These are phyloP conservation scores for Drosophila recens DNA, from an alignment of 2,888 invertebrate species.

Conservation along the genomic window DNA sequence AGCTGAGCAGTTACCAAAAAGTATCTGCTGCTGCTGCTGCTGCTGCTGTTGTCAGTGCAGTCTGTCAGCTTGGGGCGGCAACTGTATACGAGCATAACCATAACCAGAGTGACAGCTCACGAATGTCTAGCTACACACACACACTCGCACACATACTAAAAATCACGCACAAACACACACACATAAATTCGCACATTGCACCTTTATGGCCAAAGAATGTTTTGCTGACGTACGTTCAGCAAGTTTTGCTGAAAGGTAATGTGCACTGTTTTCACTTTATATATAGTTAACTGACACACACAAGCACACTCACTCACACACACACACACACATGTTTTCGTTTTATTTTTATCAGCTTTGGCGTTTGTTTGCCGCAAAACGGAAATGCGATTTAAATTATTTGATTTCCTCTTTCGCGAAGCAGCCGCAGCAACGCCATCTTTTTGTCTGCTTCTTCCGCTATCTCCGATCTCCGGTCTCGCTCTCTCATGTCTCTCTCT, in stretches of 20 bases:
- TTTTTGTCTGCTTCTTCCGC: neutral
- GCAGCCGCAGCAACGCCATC: conserved; percentile 38
- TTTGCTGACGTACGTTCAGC: conserved; percentile 56
- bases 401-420: conserved; percentile 70
- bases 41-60: conserved; percentile 45
- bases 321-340: conserved; percentile 17
- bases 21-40: conserved; percentile 21
- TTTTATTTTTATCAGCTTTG: conserved; percentile 61
- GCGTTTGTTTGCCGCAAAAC: conserved; percentile 63
- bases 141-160: conserved; percentile 1
- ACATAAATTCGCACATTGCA: conserved; percentile 28
- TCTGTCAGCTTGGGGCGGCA: conserved; percentile 40
- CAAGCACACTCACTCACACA: conserved; percentile 15
- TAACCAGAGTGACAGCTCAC: conserved; percentile 51
- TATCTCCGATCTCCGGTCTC: neutral
- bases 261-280: conserved; percentile 33
- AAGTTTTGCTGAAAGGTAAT: conserved; percentile 48
- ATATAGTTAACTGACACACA: conserved; percentile 23
- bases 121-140: conserved; percentile 15
- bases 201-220: conserved; percentile 41
- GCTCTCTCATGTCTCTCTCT: neutral
- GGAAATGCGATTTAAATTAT: conserved; percentile 82
- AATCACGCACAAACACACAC: conserved; percentile 2
- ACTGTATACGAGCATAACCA: conserved; percentile 33
- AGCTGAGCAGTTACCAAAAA: conserved; percentile 14